Conservation (phyloP, 2,797 vertebrate species). For the Pristis pectinata region DNA sequence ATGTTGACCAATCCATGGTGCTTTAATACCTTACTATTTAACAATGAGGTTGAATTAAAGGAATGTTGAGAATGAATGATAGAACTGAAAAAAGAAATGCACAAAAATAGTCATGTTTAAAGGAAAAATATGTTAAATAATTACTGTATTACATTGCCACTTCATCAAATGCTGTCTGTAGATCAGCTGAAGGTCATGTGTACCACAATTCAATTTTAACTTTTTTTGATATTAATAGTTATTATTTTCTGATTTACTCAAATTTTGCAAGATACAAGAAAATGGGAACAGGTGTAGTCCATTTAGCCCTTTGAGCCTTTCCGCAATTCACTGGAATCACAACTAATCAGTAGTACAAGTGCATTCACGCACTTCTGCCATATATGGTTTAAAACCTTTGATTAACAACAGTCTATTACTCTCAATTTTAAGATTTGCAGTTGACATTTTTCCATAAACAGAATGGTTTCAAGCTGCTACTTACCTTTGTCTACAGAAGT, state of each 20-base stretch:
- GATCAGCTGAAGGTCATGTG: background rate
- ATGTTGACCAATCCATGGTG: background rate
- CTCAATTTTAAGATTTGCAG: too few species aligned
- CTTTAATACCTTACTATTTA: background rate
- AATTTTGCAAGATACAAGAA: background rate
- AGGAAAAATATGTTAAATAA: background rate
- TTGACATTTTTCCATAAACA: too few species aligned
- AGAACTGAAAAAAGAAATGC: background rate
- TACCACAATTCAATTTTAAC: background rate
- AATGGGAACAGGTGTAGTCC: too few species aligned
- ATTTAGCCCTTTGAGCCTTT: too few species aligned
- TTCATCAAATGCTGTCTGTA: background rate
- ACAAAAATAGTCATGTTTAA: background rate
- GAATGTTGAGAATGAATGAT: background rate
- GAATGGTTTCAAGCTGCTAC: too few species aligned
- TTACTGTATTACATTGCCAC: background rate
- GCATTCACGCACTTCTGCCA: too few species aligned
- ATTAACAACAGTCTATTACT: too few species aligned
- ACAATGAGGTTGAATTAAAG: background rate
- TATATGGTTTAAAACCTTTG: too few species aligned
- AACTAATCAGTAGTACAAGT: too few species aligned
- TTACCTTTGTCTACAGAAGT: too few species aligned
- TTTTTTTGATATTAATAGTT: background rate
- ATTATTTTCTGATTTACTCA: background rate
- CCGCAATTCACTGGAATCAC: too few species aligned